A percentile compares a stretch with the other conserved stretches of the same genome.
These are phyloP conservation scores for Myotis davidii DNA, from an alignment of 2,113 vertebrate species.

Conservation along the genomic window DNA sequence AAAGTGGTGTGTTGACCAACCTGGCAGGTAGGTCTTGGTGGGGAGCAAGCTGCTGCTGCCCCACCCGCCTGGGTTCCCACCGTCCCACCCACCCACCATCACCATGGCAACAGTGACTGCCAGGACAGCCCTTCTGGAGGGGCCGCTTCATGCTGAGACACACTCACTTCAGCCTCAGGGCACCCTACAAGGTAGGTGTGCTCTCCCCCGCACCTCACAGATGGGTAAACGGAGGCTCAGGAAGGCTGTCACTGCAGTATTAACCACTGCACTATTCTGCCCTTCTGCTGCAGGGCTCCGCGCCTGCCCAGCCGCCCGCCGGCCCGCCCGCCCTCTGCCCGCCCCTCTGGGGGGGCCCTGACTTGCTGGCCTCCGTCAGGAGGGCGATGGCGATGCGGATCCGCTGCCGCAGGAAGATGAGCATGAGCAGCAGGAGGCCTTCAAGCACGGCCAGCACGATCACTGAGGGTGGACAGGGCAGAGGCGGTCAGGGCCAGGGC, in stretches of 20 bases:
- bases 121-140: background rate
- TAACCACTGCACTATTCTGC: background rate
- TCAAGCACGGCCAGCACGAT: constrained; percentile 89
- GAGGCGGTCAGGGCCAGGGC: background rate
- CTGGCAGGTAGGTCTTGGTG: background rate
- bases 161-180: background rate
- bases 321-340: background rate
- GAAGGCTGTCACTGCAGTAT: background rate
- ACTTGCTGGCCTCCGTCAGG: constrained; percentile 94
- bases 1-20: background rate
- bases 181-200: too few species aligned
- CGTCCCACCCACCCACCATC: background rate
- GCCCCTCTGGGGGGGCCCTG: background rate
- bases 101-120: background rate
- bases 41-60: background rate
- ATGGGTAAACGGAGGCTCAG: background rate
- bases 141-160: background rate
- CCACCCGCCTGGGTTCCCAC: background rate
- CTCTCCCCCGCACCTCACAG: background rate
- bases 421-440: constrained; percentile 86
- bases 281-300: background rate
- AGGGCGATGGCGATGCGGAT: constrained; percentile 92
- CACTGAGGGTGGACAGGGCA: constrained; percentile 55
- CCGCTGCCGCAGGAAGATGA: constrained; percentile 91
- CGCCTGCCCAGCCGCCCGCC: background rate